A percentile compares a stretch with the other conserved stretches of the same genome.
These are phyloP conservation scores for Balaeniceps rex DNA, from an alignment of 2,113 vertebrate genomes.

Conservation along the genomic window DNA sequence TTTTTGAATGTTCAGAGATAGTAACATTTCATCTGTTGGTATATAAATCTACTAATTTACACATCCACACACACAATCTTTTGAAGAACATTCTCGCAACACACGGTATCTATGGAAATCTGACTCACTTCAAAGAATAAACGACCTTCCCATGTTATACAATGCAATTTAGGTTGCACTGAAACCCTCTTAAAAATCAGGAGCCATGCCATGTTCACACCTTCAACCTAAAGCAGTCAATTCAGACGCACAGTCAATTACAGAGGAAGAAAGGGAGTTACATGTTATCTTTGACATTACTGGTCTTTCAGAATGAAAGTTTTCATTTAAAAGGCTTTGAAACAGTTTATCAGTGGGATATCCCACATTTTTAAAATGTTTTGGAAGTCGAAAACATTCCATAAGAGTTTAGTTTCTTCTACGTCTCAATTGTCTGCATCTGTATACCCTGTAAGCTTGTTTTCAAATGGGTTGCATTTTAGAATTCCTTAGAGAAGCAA, in stretches of 20 bases:
- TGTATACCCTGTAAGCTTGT: neutral
- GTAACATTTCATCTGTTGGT: neutral
- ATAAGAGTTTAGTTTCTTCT: neutral
- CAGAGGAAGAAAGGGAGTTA: neutral
- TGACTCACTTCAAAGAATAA: neutral
- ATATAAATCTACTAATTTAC: neutral
- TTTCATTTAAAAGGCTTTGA: neutral
- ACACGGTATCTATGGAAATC: neutral
- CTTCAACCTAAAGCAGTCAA: neutral
- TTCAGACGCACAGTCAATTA: neutral
- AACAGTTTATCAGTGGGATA: neutral
- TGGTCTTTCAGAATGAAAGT: neutral
- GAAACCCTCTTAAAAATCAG: neutral
- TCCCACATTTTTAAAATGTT: neutral
- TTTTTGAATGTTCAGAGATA: neutral
- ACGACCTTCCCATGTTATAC: neutral
- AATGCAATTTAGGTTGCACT: neutral
- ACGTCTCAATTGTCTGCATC: neutral
- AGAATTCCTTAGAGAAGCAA: neutral
- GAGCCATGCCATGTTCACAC: neutral
- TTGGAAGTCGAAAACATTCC: neutral
- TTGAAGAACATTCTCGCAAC: neutral
- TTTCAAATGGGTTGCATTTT: neutral
- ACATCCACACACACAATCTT: neutral
- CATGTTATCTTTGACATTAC: neutral